Evolutionary conservation across 2,797 vertebrate species (phyloP).

Genomic region (Anas flavirostris): DNA sequence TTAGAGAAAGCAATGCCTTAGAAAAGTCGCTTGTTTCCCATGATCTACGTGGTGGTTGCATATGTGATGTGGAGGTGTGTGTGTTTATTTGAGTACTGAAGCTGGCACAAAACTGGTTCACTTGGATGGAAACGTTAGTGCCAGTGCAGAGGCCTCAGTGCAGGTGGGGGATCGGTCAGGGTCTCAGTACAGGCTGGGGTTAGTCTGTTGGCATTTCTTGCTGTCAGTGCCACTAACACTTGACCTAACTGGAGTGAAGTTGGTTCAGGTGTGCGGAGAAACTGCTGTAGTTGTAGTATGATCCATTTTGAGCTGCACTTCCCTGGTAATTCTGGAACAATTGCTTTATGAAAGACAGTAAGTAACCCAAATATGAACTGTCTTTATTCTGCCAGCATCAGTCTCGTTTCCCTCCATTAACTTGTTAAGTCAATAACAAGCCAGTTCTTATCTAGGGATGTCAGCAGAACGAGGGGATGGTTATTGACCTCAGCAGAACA

Average conservation of each 20-base stretch:
- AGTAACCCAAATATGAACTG: neutral
- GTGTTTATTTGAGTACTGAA: neutral
- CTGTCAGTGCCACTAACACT: neutral
- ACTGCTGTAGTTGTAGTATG: neutral
- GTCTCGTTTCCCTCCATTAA: neutral
- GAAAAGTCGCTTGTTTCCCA: neutral
- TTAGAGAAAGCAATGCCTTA: neutral
- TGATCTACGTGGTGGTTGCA: neutral
- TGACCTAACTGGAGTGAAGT: neutral
- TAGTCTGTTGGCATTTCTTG: fast-evolving
- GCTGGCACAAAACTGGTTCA: fast-evolving
- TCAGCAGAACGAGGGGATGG: neutral
- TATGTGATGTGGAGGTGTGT: neutral
- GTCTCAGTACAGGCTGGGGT: neutral
- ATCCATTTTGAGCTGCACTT: neutral
- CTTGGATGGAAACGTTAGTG: neutral
- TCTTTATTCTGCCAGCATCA: neutral
- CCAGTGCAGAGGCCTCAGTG: neutral
- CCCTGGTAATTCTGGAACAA: neutral
- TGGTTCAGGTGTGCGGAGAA: neutral
- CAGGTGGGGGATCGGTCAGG: fast-evolving
- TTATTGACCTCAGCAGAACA: neutral
- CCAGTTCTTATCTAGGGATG: neutral
- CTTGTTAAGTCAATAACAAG: neutral
- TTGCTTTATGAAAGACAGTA: neutral